A percentile compares a stretch with the other conserved stretches of the same genome.
Evolutionary conservation across 2,797 vertebrate species (phyloP).

Genomic region (Enteromius mattozi): DNA sequence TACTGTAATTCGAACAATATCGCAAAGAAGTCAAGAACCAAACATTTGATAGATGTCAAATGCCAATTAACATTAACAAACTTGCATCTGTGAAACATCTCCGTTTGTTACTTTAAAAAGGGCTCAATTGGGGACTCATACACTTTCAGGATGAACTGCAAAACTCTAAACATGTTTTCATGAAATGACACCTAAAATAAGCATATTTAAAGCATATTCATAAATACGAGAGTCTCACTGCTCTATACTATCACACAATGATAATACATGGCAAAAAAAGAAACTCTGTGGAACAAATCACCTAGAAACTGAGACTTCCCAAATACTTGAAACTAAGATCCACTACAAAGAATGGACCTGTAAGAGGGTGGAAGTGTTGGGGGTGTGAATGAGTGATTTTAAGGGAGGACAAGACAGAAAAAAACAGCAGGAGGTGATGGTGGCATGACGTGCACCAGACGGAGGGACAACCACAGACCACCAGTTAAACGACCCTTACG

Average conservation of each 20-base stretch:
- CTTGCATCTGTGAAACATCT: not conserved
- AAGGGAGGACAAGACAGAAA: constrained; percentile 36
- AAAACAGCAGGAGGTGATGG: constrained; percentile 43
- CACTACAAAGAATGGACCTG: constrained; percentile 5
- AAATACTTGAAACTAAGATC: not conserved
- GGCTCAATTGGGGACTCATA: not conserved
- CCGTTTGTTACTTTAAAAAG: not conserved
- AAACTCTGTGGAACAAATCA: not conserved
- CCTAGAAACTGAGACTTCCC: not conserved
- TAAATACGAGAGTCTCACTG: not conserved
- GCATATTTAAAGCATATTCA: not conserved
- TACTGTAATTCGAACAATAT: too few relatives aligned
- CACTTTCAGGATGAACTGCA: not conserved
- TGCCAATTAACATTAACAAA: not conserved
- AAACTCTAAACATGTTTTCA: not conserved
- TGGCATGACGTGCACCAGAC: constrained; percentile 39
- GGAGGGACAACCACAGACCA: not conserved
- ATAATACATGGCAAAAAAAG: not conserved
- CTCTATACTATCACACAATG: not conserved
- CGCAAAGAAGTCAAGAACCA: not conserved
- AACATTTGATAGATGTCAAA: not conserved
- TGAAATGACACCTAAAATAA: not conserved
- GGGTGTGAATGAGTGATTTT: constrained; percentile 35
- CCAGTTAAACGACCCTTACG: not conserved
- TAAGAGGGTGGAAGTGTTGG: constrained; percentile 3